Evolutionary conservation across 2,797 vertebrate genomes (phyloP), one percentile per base, ranked within the genome.

Genomic region (Nothura maculosa): DNA sequence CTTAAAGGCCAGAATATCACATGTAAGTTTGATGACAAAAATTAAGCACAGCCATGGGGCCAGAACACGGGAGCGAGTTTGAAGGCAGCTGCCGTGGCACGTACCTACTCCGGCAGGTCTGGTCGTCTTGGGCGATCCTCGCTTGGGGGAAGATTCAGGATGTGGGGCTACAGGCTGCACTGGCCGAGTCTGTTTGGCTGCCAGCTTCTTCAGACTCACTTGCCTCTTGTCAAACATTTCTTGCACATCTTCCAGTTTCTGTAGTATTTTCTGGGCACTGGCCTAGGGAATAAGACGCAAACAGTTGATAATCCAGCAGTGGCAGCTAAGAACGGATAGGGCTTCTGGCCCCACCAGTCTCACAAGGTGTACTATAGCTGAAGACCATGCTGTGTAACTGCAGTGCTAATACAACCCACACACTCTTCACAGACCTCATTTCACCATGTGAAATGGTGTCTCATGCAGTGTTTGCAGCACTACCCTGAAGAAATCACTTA

Each of bases 221-320:
- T 99, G 98, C 50, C 99, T 98, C 96, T 99, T 99, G 89, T 98
- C 98, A 96, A 99, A 98, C 99, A 99, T 99, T 97, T 99, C 98
- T 83, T 98, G 98, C 28, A 99, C 98, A 9, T 99, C 98, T 34
- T 98, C 97, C 12, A 99, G 97, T 64, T 98, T 98, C 95, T 98
- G 98, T 52, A 99, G 95, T 15, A 98, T 98, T 96, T 97, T 98
- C 96, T 98, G 98, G 87, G 98, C 98, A 47, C 97, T 98, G 95
- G 89, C 96, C 99, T 99, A 78, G 48, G 95, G 9, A 88, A 72
- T n/a, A 92, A 94, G 77, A 92, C 21, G 48, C 43, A 78, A 64
- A 61, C 45, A 94, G 66, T 2, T 81, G 55, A 43, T 8, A 4
- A 38, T 11, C 38, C 38, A 38, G 38, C 38, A 38, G 38, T 38